These are phyloP conservation scores for Potamilus streckersoni DNA, from an alignment of 1,140 invertebrate species.

Conservation along the genomic window DNA sequence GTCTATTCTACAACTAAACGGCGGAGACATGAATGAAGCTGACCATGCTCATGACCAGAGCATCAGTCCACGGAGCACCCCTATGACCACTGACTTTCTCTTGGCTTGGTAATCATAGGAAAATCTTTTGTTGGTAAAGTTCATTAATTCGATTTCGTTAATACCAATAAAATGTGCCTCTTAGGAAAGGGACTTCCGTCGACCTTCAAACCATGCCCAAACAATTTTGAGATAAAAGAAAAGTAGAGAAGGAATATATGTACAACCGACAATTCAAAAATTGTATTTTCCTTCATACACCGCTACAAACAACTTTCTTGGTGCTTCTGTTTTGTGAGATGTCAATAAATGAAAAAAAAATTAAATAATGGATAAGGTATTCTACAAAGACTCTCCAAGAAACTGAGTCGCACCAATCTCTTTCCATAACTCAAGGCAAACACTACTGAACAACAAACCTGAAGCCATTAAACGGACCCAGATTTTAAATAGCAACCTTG, in stretches of 20 bases:
- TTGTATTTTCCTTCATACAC: constrained; percentile 5
- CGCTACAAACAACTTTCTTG: not conserved
- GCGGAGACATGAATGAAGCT: constrained; percentile 31
- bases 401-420: constrained; percentile 37
- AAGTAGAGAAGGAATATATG: not conserved
- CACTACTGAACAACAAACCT: constrained; percentile 32
- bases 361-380: constrained; percentile 25
- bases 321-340: constrained; percentile 14
- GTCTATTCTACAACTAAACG: constrained; percentile 25
- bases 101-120: constrained; percentile 39
- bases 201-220: constrained; percentile 11
- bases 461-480: constrained; percentile 20
- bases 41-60: constrained; percentile 34
- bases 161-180: constrained; percentile 28
- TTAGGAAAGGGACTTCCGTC: constrained; percentile 23
- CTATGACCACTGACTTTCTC: constrained; percentile 27
- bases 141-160: constrained; percentile 11
- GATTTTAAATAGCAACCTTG: constrained; percentile 18
- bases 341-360: constrained; percentile 8
- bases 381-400: constrained; percentile 14
- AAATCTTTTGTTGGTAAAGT: constrained; percentile 31
- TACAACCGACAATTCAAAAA: not conserved
- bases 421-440: constrained; percentile 14
- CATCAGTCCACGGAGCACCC: constrained; percentile 18
- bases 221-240: constrained; percentile 14